Evolutionary conservation across 2,113 vertebrate genomes (phyloP).

Genomic region (Laticauda laticaudata): DNA sequence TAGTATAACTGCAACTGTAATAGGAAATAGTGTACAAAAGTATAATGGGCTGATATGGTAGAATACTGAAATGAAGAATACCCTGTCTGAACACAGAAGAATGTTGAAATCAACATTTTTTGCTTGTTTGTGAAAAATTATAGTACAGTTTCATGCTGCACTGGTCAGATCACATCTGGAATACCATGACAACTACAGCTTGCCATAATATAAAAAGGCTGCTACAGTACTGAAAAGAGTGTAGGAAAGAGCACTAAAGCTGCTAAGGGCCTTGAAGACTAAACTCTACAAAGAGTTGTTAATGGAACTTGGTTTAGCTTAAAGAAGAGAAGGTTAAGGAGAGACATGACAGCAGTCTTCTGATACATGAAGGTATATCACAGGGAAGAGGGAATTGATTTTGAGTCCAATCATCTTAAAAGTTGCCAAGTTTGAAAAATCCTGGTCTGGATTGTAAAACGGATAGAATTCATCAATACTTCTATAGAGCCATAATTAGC

Average conservation of each 20-base stretch:
- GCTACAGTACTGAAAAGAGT: neutral
- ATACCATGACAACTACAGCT: neutral
- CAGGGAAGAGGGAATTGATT: neutral
- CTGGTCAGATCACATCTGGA: neutral
- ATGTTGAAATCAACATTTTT: neutral
- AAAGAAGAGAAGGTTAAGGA: neutral
- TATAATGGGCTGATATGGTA: neutral
- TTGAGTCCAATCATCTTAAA: neutral
- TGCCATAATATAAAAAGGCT: neutral
- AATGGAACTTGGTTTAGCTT: neutral
- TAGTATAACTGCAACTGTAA: neutral
- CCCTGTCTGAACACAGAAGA: neutral
- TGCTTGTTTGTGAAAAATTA: neutral
- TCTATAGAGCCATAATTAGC: neutral
- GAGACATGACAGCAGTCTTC: neutral
- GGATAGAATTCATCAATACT: neutral
- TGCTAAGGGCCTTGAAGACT: neutral
- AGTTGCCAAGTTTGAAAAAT: neutral
- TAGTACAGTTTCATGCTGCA: neutral
- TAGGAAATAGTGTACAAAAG: neutral
- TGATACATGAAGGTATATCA: neutral
- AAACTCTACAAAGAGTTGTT: neutral
- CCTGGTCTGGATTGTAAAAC: neutral
- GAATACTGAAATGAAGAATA: neutral
- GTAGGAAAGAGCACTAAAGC: neutral